Evolutionary conservation across 2,888 invertebrate genomes (phyloP), one percentile per base, ranked within the genome.

Genomic region (Cartodere bifasciata): DNA sequence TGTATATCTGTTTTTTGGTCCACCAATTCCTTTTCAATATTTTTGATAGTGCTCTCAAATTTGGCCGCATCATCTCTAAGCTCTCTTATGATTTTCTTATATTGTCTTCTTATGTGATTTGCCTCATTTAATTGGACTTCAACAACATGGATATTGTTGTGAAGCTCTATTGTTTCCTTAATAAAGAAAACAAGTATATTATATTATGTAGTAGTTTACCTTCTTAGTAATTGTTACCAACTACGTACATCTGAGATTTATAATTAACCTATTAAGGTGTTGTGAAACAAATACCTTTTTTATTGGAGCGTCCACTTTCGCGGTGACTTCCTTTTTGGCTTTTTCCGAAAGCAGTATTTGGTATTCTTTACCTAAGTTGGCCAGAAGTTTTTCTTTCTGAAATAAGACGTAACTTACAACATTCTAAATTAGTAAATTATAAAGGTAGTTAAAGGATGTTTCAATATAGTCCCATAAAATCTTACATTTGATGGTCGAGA

Each of bases 101-200:
- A 86, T 52, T 83, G 83, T 50, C 77, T 79, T 41, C 75, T 74
- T 4, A 85, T 74, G 40, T 84, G 72, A 44, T 79, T 75, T 0
- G 84, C 83, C 56, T 86, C 85, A 49, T 81, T 75, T 67, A 80
- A 77, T 61, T 85, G 83, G 16, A 86, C 77, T 31, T 81, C 70
- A 1, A 83, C 73, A 36, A 79, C 75, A 50, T 86, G 83, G 35
- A 86, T 77, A 52, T 79, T 78, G 50, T 86, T 86, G 56, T 85
- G 85, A 41, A 86, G 56, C 43, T 75, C 74, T 4, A 76, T 70
- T 1, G 72, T 69, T 13, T 70, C 62, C 76, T 76, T 51, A 17
- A 57, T n/a, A n/a, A n/a, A 54, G 44, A 25, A 14, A 15, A 50
- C 9, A 53, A 50, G 44, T 24, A 21, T 15, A 25, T 23, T 31